Evolutionary conservation across 2,113 vertebrate genomes (phyloP).

Genomic region (Ranitomeya variabilis): DNA sequence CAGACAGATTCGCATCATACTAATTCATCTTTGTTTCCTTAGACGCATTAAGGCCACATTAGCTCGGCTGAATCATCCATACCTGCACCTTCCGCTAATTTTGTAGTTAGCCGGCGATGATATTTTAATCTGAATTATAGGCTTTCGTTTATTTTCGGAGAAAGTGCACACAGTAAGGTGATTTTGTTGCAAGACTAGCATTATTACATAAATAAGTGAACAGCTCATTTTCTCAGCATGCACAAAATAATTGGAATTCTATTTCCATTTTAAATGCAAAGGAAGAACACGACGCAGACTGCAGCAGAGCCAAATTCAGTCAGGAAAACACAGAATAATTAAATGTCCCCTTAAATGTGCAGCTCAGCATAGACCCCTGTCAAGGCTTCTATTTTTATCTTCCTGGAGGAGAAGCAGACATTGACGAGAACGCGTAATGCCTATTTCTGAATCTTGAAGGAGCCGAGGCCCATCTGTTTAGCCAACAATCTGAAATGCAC

Average conservation of each 20-base stretch:
- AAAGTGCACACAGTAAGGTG: not conserved
- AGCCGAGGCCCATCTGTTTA: constrained; percentile 40
- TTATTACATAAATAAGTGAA: constrained; percentile 5
- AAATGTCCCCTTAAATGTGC: constrained; percentile 22
- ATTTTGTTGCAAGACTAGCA: not conserved
- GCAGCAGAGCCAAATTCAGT: not conserved
- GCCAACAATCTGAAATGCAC: constrained; percentile 30
- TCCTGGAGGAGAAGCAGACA: constrained; percentile 48
- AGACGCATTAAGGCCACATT: not conserved
- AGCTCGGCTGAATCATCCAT: not conserved
- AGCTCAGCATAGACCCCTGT: constrained; percentile 38
- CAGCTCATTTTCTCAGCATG: constrained; percentile 4
- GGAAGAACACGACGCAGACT: not conserved
- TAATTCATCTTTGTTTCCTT: not conserved
- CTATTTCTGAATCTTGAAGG: constrained; percentile 49
- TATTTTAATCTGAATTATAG: constrained; percentile 1
- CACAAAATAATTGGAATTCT: not conserved
- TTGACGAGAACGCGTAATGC: constrained; percentile 48
- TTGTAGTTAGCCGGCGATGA: not conserved
- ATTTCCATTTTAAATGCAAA: not conserved
- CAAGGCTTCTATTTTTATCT: constrained; percentile 46
- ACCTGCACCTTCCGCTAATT: not conserved
- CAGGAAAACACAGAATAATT: constrained; percentile 29
- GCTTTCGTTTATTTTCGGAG: not conserved
- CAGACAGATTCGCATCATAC: not conserved